Conservation (phyloP, 2,888 invertebrate species). For the Lasioglossum morio region DNA sequence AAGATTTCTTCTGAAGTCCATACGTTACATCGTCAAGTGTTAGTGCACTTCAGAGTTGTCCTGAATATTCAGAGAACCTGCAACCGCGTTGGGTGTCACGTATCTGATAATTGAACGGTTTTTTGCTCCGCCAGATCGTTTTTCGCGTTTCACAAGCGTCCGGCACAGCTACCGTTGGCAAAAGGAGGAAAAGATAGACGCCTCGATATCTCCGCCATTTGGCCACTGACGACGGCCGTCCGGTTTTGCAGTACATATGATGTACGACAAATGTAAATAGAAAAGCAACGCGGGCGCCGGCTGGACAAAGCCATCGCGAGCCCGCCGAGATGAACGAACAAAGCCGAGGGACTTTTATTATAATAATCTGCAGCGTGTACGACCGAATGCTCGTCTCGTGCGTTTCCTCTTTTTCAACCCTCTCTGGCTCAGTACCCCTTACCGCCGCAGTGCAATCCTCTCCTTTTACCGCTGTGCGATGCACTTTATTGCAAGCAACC, state of each 20-base stretch:
- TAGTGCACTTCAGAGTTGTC: not conserved
- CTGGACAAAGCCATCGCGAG: conserved; percentile 69
- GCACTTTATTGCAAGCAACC: conserved; percentile 72
- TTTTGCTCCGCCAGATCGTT: conserved; percentile 1
- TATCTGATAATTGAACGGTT: not conserved
- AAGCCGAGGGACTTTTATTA: conserved; percentile 76
- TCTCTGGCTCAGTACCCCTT: conserved; percentile 57
- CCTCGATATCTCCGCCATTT: conserved; percentile 64
- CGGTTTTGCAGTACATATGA: conserved; percentile 43
- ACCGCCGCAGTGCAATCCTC: conserved; percentile 54
- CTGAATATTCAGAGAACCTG: not conserved
- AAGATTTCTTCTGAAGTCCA: not conserved
- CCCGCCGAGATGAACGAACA: conserved; percentile 62
- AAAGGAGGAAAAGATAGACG: conserved; percentile 24
- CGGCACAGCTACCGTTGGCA: not conserved
- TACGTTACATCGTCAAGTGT: not conserved
- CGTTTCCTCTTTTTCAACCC: conserved; percentile 45
- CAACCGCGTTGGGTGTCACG: too few relatives aligned
- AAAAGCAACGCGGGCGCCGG: conserved; percentile 63
- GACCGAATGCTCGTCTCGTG: conserved; percentile 59
- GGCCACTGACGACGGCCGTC: conserved; percentile 62
- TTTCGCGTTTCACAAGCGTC: conserved; percentile 1
- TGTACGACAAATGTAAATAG: conserved; percentile 74
- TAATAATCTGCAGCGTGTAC: conserved; percentile 75
- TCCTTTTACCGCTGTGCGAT: conserved; percentile 64